Evolutionary conservation across 2,888 invertebrate species (phyloP), one percentile per base, ranked within the genome.

Genomic region (Pollenia amentaria): DNA sequence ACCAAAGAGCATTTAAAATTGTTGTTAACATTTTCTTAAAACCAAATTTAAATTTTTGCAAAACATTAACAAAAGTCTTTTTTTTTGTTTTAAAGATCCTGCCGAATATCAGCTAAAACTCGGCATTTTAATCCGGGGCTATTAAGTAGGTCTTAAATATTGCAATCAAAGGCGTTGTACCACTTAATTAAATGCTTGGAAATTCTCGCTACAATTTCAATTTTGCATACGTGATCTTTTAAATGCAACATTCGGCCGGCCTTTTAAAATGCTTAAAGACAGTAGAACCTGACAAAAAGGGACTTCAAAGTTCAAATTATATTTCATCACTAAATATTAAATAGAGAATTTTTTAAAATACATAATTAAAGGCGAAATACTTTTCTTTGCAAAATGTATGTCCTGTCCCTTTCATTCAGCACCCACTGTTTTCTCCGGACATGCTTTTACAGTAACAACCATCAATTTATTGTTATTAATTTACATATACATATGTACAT

Each of bases 211-310:
- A 40, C 38, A 55, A 12, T 65, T 55, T 40, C 38, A 53, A n/a
- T 55, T 80, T 64, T 65, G 72, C 72, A 65, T 72, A 80, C 80
- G 80, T 80, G 80, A 72, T 80, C 0, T 80, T 73, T 65, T 46
- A 8, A 38, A 64, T 3, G 9, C 38, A 18, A 10, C 46, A 80
- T 80, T 80, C 64, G 79, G 79, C 46, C 44, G 64, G 72, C 6
- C 44, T 11, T 7, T 18, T 0, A 29, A 72, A 53, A 0, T 53
- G 42, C 62, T 14, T 64, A 6, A 9, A 7, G 1, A 79, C 78
- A 79, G 69, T 70, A 8, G 55, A 80, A 10, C 10, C 40, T 51
- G 11, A 29, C 12, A 29, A 1, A 29, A 55, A 55, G 14, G 2
- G 9, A 9, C 10, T 42, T 75, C 44, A 4, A 0, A 12, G 53